Evolutionary conservation across 1,140 invertebrate genomes (phyloP).

Genomic region (Pseudachorutes palmiensis): DNA sequence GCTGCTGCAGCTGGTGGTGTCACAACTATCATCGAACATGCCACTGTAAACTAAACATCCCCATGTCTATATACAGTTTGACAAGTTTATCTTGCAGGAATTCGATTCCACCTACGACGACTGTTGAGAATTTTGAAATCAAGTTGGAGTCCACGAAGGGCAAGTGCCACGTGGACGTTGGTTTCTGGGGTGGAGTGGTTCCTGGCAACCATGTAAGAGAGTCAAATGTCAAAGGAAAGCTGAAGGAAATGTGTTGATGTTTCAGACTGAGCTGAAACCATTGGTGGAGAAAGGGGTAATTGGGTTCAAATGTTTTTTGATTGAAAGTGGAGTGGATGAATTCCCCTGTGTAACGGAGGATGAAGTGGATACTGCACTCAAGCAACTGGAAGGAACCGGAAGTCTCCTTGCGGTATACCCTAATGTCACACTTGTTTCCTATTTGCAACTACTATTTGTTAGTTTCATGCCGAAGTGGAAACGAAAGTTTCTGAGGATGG

Average conservation of each 20-base stretch:
- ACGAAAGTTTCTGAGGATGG: conserved; percentile 24
- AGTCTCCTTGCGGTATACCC: conserved; percentile 52
- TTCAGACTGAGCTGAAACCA: conserved; percentile 51
- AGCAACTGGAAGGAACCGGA: conserved; percentile 49
- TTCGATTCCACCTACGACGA: conserved; percentile 60
- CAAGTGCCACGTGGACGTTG: conserved; percentile 60
- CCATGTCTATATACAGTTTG: neutral
- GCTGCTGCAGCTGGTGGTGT: conserved; percentile 64
- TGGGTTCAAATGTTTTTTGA: conserved; percentile 65
- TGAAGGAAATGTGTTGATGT: conserved; percentile 18
- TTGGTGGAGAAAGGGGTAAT: conserved; percentile 57
- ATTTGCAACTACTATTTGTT: conserved; percentile 35
- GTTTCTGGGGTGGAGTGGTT: conserved; percentile 65
- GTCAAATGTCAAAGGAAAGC: neutral
- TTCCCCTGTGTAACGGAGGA: conserved; percentile 52
- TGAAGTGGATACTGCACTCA: conserved; percentile 51
- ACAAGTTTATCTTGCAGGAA: conserved; percentile 47
- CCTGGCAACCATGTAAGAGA: conserved; percentile 51
- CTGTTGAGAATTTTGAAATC: conserved; percentile 50
- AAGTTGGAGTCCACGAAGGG: conserved; percentile 53
- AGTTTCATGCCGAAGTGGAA: conserved; percentile 62
- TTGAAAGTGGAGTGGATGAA: conserved; percentile 57
- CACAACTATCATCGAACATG: conserved; percentile 65
- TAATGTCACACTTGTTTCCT: neutral
- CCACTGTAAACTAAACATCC: conserved; percentile 50